Percentiles rank a stretch among this genome's conserved stretches.
phyloP scores from a whole-genome alignment of 2,888 invertebrate genomes.

The Antheraea assamensis region DNA sequence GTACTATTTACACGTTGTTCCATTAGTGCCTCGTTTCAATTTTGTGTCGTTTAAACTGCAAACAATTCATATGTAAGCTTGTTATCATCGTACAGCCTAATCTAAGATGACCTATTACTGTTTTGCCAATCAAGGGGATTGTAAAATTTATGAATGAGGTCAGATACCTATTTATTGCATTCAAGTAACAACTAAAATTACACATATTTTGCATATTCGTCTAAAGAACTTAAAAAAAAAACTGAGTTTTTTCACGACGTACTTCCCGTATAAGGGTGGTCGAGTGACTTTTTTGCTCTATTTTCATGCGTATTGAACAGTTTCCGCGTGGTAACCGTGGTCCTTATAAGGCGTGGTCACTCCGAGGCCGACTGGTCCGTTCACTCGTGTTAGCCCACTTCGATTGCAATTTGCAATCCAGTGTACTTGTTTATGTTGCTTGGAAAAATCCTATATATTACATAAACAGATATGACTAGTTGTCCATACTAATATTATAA shows the following conservation, averaged over 20 bases:
- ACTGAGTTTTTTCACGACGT: not conserved
- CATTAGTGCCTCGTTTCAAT: not conserved
- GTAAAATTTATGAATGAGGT: no score
- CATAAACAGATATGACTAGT: not conserved
- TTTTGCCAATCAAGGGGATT: no score
- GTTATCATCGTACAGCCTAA: no score
- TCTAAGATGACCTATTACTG: no score
- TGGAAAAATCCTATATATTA: constrained; percentile 34
- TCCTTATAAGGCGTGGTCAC: constrained; percentile 46
- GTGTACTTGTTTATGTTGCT: constrained; percentile 24
- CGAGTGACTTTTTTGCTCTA: constrained; percentile 13
- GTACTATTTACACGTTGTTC: not conserved
- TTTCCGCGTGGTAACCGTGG: constrained; percentile 57
- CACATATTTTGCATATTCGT: not conserved
- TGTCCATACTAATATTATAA: not conserved
- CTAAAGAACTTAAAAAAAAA: not conserved
- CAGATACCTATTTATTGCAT: no score
- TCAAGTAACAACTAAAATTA: not conserved
- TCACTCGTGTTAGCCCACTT: constrained; percentile 49
- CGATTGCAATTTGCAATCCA: constrained; percentile 29
- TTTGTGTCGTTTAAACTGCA: no score
- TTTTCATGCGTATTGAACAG: constrained; percentile 18
- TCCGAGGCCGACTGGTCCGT: constrained; percentile 57
- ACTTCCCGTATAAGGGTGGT: not conserved
- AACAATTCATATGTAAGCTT: no score